Evolutionary conservation across 1,140 invertebrate species (phyloP), one percentile per base, ranked within the genome.

Genomic region (Atta texana): DNA sequence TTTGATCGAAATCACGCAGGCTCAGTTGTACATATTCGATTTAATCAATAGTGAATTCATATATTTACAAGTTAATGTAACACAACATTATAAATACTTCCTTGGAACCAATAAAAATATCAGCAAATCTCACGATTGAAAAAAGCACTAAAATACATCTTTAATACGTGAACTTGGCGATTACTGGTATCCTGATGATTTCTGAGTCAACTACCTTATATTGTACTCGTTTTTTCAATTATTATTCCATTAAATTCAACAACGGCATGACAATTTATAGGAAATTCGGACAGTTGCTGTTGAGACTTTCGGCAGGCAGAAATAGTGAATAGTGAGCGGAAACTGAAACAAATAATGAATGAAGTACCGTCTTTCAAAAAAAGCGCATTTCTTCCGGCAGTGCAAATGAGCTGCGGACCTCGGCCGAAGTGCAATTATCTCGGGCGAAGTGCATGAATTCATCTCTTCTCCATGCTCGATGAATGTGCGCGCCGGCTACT

Each of bases 361-460:
- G 5, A 24, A 55, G 39, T 14, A 34, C 72, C 57, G 80, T 81
- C 59, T 69, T 76, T 86, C 69, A 86, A 69, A 75, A 77, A 89
- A 81, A 78, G 61, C 63, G 12, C 16, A 44, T 69, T 71, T 75
- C 75, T 84, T 89, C 88, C 77, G 69, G 39, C 77, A 57, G 88
- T 87, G 85, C 51, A 87, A 89, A 90, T 77, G 88, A 90, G 74
- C 74, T 78, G 31, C 81, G 61, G 71, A 84, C 51, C 31, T 59
- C 51, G 34, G 57, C 86, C 87, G 63, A 89, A 86, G 55, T 61
- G 89, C 53, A 89, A 90, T 90, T 90, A 90, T 78, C 74, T 80
- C 74, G 55, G 68, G 85, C 78, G 80, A 82, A 80, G 86, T 87
- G 88, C 88, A 90, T 85, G 88, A 90, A 88, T 90, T 87, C 85